These are phyloP conservation scores for Chrysogorgia sp. DNA, from an alignment of 92 coral and sea anemone species.

Conservation along the genomic window DNA sequence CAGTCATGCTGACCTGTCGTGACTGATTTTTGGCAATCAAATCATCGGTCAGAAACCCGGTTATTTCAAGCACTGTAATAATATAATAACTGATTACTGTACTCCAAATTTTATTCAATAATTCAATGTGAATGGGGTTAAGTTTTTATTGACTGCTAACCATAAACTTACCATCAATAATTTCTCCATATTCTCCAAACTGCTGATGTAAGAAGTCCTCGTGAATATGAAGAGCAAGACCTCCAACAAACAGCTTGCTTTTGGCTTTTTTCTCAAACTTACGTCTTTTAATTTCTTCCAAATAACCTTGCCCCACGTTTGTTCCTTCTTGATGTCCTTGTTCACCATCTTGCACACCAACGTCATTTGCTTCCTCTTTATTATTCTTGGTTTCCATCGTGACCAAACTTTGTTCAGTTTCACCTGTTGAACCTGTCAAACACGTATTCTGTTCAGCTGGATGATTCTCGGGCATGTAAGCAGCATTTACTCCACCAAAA, in stretches of 20 bases:
- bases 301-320: not conserved
- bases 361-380: not conserved
- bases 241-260: slow-evolving; percentile 37
- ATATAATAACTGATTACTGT: too few relatives aligned
- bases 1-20: too few relatives aligned
- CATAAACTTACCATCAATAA: slow-evolving; percentile 27
- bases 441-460: too few relatives aligned
- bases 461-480: too few relatives aligned
- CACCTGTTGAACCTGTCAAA: not conserved
- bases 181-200: slow-evolving; percentile 26
- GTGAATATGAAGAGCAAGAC: not conserved
- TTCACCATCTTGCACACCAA: not conserved
- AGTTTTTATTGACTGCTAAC: too few relatives aligned
- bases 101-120: not conserved
- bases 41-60: too few relatives aligned
- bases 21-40: too few relatives aligned
- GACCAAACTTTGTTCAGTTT: not conserved
- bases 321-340: not conserved
- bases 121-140: not conserved
- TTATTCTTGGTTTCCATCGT: not conserved
- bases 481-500: too few relatives aligned
- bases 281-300: slow-evolving; percentile 3
- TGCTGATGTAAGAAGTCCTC: slow-evolving; percentile 20
- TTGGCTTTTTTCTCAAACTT: slow-evolving; percentile 23
- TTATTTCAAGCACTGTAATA: too few relatives aligned